Conservation (phyloP, 1,140 invertebrate species). For the Andrena cerasifolii region DNA sequence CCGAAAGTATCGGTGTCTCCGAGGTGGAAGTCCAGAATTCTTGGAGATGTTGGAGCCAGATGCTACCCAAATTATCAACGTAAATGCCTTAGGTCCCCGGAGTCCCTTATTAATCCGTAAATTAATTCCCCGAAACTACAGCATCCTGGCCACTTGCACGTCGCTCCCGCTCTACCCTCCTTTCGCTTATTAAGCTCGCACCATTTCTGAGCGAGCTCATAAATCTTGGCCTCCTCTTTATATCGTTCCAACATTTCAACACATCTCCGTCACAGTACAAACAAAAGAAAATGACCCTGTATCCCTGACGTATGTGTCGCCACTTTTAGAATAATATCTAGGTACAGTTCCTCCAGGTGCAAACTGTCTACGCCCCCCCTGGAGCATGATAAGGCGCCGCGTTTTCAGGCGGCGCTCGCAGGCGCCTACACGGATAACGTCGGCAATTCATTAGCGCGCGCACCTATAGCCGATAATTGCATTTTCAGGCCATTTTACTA, state of each 20-base stretch:
- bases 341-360: too few species aligned
- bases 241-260: neutral
- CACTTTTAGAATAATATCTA: too few species aligned
- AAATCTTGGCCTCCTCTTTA: neutral
- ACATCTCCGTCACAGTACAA: too few species aligned
- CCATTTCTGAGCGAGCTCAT: neutral
- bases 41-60: slow-evolving; percentile 48
- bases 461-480: slow-evolving; percentile 81
- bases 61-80: slow-evolving; percentile 62
- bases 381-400: neutral
- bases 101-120: slow-evolving; percentile 68
- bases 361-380: neutral
- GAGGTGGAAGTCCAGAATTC: slow-evolving; percentile 26
- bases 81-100: slow-evolving; percentile 56
- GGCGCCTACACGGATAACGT: slow-evolving; percentile 71
- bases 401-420: neutral
- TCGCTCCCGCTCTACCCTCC: slow-evolving; percentile 10
- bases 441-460: slow-evolving; percentile 78
- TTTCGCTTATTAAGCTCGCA: slow-evolving; percentile 35
- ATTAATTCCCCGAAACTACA: slow-evolving; percentile 65
- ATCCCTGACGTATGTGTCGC: too few species aligned
- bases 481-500: slow-evolving; percentile 81
- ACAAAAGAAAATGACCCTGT: too few species aligned
- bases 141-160: slow-evolving; percentile 44
- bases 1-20: slow-evolving; percentile 15